Evolutionary conservation across 1,140 invertebrate species (phyloP).

Genomic region (Drosophila tani): DNA sequence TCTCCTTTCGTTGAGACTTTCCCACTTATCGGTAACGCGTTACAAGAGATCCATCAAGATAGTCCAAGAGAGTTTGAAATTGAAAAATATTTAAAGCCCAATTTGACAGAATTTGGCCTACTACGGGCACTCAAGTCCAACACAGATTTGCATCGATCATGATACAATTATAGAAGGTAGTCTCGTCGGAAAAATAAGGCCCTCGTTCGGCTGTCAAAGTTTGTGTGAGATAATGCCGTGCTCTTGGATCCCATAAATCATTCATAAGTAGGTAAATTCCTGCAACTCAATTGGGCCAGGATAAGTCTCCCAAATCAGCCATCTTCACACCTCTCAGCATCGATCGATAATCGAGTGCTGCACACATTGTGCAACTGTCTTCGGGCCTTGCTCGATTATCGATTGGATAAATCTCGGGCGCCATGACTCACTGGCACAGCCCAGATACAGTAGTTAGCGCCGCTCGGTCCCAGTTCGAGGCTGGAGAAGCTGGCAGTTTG

Average conservation of each 20-base stretch:
- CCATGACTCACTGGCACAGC: slow-evolving; percentile 26
- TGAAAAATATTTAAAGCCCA: too few species aligned
- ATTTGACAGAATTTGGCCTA: too few species aligned
- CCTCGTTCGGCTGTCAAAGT: too few species aligned
- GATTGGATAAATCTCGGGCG: slow-evolving; percentile 30
- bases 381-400: slow-evolving; percentile 30
- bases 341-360: slow-evolving; percentile 10
- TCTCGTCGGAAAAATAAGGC: too few species aligned
- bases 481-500: background rate
- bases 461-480: background rate
- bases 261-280: too few species aligned
- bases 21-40: slow-evolving; percentile 31
- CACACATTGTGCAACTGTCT: slow-evolving; percentile 26
- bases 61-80: background rate
- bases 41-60: slow-evolving; percentile 1
- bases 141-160: too few species aligned
- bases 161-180: too few species aligned
- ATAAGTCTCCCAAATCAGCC: background rate
- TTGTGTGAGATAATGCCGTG: too few species aligned
- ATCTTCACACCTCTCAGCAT: slow-evolving; percentile 13
- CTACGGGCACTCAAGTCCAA: too few species aligned
- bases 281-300: background rate
- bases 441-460: slow-evolving; percentile 25
- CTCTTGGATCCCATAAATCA: too few species aligned
- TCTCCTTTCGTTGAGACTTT: slow-evolving; percentile 11